Conservation (phyloP, 2,888 invertebrate genomes). For the Homarus gammarus region DNA sequence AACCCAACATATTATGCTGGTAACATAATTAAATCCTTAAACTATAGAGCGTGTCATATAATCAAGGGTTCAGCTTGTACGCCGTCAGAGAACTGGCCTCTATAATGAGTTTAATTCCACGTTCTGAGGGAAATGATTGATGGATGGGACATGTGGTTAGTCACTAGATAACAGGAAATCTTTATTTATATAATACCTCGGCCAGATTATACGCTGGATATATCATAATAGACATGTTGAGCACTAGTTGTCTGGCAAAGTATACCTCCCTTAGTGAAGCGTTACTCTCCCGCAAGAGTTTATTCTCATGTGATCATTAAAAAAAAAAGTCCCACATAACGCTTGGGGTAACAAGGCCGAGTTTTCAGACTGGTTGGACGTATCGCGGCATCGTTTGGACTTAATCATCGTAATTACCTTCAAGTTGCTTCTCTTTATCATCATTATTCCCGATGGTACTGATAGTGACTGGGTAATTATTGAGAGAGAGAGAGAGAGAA, state of each 20-base stretch:
- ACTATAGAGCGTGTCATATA: constrained; percentile 53
- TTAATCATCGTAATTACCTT: constrained; percentile 20
- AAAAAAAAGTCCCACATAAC: constrained; percentile 3
- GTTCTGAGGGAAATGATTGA: constrained; percentile 43
- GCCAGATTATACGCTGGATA: constrained; percentile 55
- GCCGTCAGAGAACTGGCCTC: constrained; percentile 42
- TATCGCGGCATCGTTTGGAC: constrained; percentile 24
- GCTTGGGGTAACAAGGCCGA: not conserved
- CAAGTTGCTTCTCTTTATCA: constrained; percentile 28
- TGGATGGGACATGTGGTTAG: constrained; percentile 64
- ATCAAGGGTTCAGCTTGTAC: constrained; percentile 47
- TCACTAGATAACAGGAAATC: constrained; percentile 60
- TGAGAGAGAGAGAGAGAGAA: not conserved
- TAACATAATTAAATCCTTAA: constrained; percentile 64
- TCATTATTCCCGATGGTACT: constrained; percentile 14
- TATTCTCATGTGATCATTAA: constrained; percentile 26
- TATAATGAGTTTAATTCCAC: constrained; percentile 47
- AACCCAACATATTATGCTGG: constrained; percentile 41
- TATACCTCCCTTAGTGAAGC: constrained; percentile 33
- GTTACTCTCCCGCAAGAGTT: constrained; percentile 42
- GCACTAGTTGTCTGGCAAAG: constrained; percentile 40
- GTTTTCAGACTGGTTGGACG: not conserved
- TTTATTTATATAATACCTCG: constrained; percentile 58
- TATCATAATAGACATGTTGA: constrained; percentile 64
- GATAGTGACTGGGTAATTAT: constrained; percentile 13